These are phyloP conservation scores for Macrostomum cliftonense DNA, from an alignment of 2,888 invertebrate genomes.

Conservation along the genomic window DNA sequence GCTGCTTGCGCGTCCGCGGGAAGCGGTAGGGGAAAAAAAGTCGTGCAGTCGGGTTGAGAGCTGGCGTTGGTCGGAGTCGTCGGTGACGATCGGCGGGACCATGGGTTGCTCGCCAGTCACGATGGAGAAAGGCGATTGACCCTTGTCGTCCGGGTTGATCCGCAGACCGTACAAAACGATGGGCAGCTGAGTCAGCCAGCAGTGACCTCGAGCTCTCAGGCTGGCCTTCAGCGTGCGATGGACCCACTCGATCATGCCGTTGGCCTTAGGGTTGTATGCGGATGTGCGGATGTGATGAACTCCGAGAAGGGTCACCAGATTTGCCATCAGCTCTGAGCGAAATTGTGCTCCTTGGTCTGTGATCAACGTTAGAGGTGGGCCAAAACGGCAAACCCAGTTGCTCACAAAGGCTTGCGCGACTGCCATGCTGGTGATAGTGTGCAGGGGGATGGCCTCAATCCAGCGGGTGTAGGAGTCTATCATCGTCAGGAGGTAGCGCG, in stretches of 20 bases:
- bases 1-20: too few species aligned
- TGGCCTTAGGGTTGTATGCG: constrained; percentile 18
- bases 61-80: too few species aligned
- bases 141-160: constrained; percentile 1
- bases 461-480: constrained; percentile 19
- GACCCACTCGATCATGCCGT: constrained; percentile 34
- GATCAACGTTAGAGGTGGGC: constrained; percentile 21
- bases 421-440: constrained; percentile 16
- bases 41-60: too few species aligned
- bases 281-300: constrained; percentile 2
- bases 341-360: constrained; percentile 25
- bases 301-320: constrained; percentile 2
- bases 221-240: constrained; percentile 35
- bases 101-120: too few species aligned
- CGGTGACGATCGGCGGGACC: too few species aligned
- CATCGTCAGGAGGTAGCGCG: constrained; percentile 17
- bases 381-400: constrained; percentile 33
- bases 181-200: constrained; percentile 23
- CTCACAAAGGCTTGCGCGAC: constrained; percentile 24
- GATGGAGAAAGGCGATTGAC: too few species aligned
- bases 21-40: too few species aligned
- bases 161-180: neutral
- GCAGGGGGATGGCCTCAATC: constrained; percentile 8
- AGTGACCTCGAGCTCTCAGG: constrained; percentile 13
- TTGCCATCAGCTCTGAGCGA: constrained; percentile 14